A percentile compares a stretch with the other conserved stretches of the same genome.
Evolutionary conservation across 2,888 invertebrate species (phyloP).

Genomic region (Apotomis turbidana): DNA sequence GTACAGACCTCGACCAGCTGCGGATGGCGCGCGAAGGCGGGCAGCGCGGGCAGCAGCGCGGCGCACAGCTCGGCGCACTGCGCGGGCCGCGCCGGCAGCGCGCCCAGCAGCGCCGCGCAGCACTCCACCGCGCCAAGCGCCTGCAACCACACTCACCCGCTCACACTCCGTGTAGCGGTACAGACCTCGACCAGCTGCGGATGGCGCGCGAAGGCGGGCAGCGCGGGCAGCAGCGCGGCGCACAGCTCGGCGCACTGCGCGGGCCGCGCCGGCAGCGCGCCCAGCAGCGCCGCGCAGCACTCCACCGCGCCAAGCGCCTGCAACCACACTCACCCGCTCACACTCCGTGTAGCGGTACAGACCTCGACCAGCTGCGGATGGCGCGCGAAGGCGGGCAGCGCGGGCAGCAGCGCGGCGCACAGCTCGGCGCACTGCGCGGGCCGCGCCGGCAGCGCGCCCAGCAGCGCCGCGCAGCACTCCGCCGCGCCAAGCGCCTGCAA

Average conservation of each 20-base stretch:
- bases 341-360: no score
- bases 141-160: no score
- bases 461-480: slow-evolving; percentile 48
- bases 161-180: neutral
- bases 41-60: slow-evolving; percentile 62
- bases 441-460: no score
- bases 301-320: no score
- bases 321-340: no score
- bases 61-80: slow-evolving; percentile 63
- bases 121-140: slow-evolving; percentile 30
- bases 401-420: slow-evolving; percentile 53
- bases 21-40: slow-evolving; percentile 57
- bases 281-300: no score
- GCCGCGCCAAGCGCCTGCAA: slow-evolving; percentile 6
- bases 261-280: no score
- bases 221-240: no score
- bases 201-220: no score
- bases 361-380: no score
- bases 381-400: slow-evolving; percentile 50
- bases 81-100: slow-evolving; percentile 28
- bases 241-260: no score
- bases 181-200: neutral
- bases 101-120: slow-evolving; percentile 40
- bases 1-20: slow-evolving; percentile 60
- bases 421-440: no score